Conservation (phyloP, 2,888 invertebrate genomes). For the Listrodromus nycthemerus region DNA sequence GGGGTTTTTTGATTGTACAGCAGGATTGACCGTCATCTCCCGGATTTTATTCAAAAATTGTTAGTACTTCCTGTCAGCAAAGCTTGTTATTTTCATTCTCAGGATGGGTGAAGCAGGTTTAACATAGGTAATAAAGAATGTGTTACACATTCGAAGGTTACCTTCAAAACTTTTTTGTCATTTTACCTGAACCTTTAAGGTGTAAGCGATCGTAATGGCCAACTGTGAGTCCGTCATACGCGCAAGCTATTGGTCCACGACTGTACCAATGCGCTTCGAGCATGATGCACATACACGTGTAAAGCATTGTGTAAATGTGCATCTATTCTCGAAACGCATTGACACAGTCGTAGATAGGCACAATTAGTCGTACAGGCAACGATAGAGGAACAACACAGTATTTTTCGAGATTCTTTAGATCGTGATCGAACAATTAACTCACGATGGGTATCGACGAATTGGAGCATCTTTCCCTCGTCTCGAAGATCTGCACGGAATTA, state of each 20-base stretch:
- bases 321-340: neutral
- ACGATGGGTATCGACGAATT: conserved; percentile 91
- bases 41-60: too few relatives aligned
- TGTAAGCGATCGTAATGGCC: neutral
- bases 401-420: neutral
- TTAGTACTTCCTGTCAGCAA: too few relatives aligned
- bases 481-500: conserved; percentile 98
- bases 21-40: too few relatives aligned
- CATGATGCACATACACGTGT: too few relatives aligned
- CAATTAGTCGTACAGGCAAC: neutral
- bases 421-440: neutral
- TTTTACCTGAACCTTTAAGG: neutral
- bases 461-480: conserved; percentile 98
- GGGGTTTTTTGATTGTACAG: too few relatives aligned
- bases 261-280: too few relatives aligned
- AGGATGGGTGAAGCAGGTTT: neutral
- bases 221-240: neutral
- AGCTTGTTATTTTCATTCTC: too few relatives aligned
- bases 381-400: neutral
- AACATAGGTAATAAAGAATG: neutral
- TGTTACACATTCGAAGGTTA: neutral
- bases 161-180: neutral
- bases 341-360: neutral
- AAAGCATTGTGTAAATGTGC: too few relatives aligned
- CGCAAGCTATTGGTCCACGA: neutral